Evolutionary conservation across 2,888 invertebrate genomes (phyloP), one percentile per base, ranked within the genome.

Genomic region (Bedellia somnulentella): DNA sequence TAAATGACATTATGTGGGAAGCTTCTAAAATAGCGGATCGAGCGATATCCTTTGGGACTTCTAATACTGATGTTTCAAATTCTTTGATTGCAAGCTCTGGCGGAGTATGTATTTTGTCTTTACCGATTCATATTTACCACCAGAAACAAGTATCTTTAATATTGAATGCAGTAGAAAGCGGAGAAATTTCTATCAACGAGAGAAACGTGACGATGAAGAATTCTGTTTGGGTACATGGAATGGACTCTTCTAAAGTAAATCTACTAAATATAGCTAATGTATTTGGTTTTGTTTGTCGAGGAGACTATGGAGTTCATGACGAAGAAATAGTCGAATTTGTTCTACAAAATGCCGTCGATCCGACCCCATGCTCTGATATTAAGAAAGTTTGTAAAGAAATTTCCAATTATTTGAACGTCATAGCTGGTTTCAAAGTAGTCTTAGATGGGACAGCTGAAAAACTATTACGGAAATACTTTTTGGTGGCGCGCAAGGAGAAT

Each of bases 161-260:
- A 11, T 31, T 68, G 12, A 47, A 59, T 8, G 49, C 54, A 4
- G 46, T 75, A 22, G 75, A 75, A 52, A 53, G 50, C 10, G 55
- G 55, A 2, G 52, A 58, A 40, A 45, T 71, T 10, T 37, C 37
- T 9, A 48, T 49, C 8, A 57, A 56, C 3, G 44, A 39, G 2
- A 37, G 40, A 15, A 52, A 45, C 35, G 40, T 46, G 2, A 55
- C 55, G 41, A 35, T 75, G 3, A 49, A 48, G 31, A 43, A 57
- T 30, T 64, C 70, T 2, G 49, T 75, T 23, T 75, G 75, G 75
- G 64, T 66, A 0, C 66, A 66, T 38, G 64, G 63, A 5, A 59
- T 50, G 44, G 57, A 71, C 37, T 59, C 62, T 5, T 71, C 68
- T 38, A 73, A 64, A 43, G 52, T 55, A 15, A 39, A 42, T 6